A percentile compares a stretch with the other conserved stretches of the same genome.
Evolutionary conservation across 2,888 invertebrate genomes (phyloP).

Genomic region (Celastrina argiolus): DNA sequence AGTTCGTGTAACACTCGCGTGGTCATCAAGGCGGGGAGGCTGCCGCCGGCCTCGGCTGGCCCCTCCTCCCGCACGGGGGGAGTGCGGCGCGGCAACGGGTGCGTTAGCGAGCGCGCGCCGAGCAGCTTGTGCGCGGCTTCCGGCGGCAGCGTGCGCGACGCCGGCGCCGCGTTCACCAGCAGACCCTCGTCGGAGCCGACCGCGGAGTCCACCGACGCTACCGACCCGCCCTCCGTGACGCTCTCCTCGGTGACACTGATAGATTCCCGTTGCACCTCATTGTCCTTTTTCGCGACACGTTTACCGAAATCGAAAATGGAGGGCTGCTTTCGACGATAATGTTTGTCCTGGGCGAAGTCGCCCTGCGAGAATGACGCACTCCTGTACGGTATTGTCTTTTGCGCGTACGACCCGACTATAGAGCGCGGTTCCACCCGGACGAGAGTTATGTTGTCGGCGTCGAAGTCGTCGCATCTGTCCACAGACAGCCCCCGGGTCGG

Average conservation of each 20-base stretch:
- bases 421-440: constrained; percentile 79
- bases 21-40: constrained; percentile 60
- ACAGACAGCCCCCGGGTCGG: constrained; percentile 67
- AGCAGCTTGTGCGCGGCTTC: constrained; percentile 68
- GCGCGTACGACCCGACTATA: constrained; percentile 79
- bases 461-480: constrained; percentile 66
- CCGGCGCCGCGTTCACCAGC: constrained; percentile 59
- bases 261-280: constrained; percentile 49
- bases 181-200: constrained; percentile 80
- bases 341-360: constrained; percentile 82
- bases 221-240: constrained; percentile 68
- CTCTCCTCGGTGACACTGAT: constrained; percentile 58
- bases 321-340: constrained; percentile 58
- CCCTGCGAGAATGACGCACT: constrained; percentile 94
- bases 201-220: constrained; percentile 79
- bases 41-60: constrained; percentile 55
- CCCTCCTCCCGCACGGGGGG: constrained; percentile 62
- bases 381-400: constrained; percentile 84
- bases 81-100: constrained; percentile 68
- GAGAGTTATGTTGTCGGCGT: constrained; percentile 70
- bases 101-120: constrained; percentile 71
- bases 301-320: constrained; percentile 68
- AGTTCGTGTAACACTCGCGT: constrained; percentile 66
- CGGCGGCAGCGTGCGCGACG: constrained; percentile 66
- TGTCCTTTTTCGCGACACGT: constrained; percentile 47